Base-by-base conservation (phyloP, 2,797 vertebrate genomes). In the Helicolenus hilgendorfi region DNA sequence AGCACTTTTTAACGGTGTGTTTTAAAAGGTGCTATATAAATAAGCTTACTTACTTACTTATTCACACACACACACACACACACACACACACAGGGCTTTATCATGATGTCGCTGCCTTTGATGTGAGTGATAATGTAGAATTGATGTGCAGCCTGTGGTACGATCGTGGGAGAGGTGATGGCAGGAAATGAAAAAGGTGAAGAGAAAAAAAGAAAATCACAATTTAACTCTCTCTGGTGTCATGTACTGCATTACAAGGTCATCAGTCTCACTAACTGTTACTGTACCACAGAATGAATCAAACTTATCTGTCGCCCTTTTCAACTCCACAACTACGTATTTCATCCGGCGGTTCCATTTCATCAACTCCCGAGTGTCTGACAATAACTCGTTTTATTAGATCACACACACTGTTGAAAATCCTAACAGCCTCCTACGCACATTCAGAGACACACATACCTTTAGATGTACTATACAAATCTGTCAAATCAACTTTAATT, bases 81-180 rank as follows among this genome's bases (percentile, higher is more conserved):
- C 10, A 64, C 73, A 67, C 75, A 79, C 64, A 80, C 55, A 65
- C 45, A 35, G 36, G 49, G 22, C 55, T 72, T 83, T 22, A 83
- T 84, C 73, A 82, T 84, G 29, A 5, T 1, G 26, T 20, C 1
- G 33, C 26, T 68, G 67, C 74, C 79, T 90, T 82, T 88, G 77
- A 90, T 89, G 64, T 87, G 83, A 88, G 71, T 26, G 77, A 84
- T 70, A 67, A 67, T 36, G 68, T 10, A 7, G 73, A 41, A 70
- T 26, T 27, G 59, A 68, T 72, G 63, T 67, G 79, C 58, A 35
- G 71, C 63, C 63, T 55, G 82, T 20, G 73, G 55, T 72, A 26
- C 11, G 70, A 85, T 75, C 71, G 64, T 93, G 83, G 86, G 89
- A 93, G 83, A 89, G 80, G 85, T 85, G 82, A 85, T 7, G 53